phyloP scores from a whole-genome alignment of 2,888 invertebrate species.

The Drosophila suboccidentalis region DNA sequence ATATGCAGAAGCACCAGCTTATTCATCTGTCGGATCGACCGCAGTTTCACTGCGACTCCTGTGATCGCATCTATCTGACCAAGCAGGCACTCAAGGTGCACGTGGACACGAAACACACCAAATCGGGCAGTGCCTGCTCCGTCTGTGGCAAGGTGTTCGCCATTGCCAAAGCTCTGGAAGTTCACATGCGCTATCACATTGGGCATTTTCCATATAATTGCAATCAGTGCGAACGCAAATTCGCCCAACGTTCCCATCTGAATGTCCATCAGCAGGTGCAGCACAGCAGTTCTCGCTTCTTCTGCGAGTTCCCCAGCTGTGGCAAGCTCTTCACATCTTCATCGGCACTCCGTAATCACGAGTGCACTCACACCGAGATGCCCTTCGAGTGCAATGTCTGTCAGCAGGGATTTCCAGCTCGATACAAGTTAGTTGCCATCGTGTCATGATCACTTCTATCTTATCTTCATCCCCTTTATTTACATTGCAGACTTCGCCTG shows the following conservation, averaged over 20 bases:
- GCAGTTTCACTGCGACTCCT: conserved; percentile 31
- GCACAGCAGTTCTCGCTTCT: conserved; percentile 69
- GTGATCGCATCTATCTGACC: conserved; percentile 65
- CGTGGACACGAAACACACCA: conserved; percentile 58
- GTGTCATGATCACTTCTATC: background rate
- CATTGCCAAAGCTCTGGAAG: conserved; percentile 71
- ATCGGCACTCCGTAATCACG: conserved; percentile 73
- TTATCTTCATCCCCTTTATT: background rate
- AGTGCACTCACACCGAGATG: conserved; percentile 71
- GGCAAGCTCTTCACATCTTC: conserved; percentile 74
- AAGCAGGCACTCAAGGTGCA: conserved; percentile 74
- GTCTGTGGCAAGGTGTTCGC: conserved; percentile 74
- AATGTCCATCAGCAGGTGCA: conserved; percentile 71
- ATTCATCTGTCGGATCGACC: conserved; percentile 47
- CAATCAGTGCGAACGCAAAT: conserved; percentile 70
- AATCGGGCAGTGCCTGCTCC: conserved; percentile 53
- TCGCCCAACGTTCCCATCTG: conserved; percentile 75
- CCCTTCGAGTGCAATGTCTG: conserved; percentile 76
- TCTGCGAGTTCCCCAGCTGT: conserved; percentile 67
- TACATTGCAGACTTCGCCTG: conserved; percentile 55
- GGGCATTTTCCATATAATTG: conserved; percentile 73
- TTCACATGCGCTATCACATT: conserved; percentile 76
- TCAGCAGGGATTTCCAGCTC: conserved; percentile 68
- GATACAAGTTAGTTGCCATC: conserved; percentile 65
- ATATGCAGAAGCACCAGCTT: conserved; percentile 47